Evolutionary conservation across 2,113 vertebrate genomes (phyloP), one percentile per base, ranked within the genome.

Genomic region (Sylvia atricapilla): DNA sequence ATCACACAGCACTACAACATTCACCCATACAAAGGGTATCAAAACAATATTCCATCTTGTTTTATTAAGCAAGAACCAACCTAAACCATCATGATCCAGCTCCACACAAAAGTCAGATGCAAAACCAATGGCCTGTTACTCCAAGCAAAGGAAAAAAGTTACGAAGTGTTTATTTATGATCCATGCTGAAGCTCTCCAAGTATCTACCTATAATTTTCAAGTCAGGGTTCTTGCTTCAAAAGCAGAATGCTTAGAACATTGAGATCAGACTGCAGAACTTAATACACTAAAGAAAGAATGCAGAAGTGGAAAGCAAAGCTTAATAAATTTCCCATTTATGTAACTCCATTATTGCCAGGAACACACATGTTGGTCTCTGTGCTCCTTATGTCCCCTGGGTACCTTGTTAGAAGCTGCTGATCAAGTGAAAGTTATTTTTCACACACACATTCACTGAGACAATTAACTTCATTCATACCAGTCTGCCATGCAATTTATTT

Each of bases 311-410:
- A 60, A n/a, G 5, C 19, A 50, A 58, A 82, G 31, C 37, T 90
- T 77, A 24, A 69, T 47, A 11, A 47, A 90, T 18, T 84, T 43
- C 2, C 21, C 7, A 59, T 33, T 31, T 0, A 0, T 0, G 0
- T 28, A 39, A 55, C 49, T 92, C 31, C 2, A 0, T 72, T 69
- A 87, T 3, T 33, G 21, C 24, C 35, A 75, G 19, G 58, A 72
- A 93, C 66, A 49, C 0, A 1, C 3, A 35, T 4, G 0, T 1
- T 27, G 13, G 21, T 55, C 30, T 84, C 64, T 8, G 5, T 52
- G 21, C 15, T 87, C 28, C 16, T 93, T 27, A 50, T 20, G 49
- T 41, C 7, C 16, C 13, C 27, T 1, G 0, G 1, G 1, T 28
- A 27, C 8, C 43, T 67, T 18, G 0, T 27, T 12, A 80, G 39